Percentiles rank a stretch among this genome's conserved stretches.
Conservation (phyloP, 1,140 invertebrate genomes). For the Vollenhovia emeryi region DNA sequence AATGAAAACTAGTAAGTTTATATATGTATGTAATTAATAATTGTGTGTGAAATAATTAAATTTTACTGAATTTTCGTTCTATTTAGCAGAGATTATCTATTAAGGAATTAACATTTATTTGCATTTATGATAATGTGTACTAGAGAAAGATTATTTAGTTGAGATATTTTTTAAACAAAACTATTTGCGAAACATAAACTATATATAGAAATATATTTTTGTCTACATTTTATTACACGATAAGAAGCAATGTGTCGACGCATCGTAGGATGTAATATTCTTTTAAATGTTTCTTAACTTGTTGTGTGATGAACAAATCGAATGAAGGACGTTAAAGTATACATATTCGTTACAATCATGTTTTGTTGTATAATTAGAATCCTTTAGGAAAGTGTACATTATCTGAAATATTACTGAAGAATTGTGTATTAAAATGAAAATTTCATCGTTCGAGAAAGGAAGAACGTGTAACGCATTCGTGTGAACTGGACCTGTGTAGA, state of each 20-base stretch:
- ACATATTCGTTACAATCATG: neutral
- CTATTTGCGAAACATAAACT: neutral
- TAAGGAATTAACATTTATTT: neutral
- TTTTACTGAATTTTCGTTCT: neutral
- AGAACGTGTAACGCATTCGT: conserved; percentile 44
- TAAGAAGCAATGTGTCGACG: neutral
- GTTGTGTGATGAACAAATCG: conserved; percentile 5
- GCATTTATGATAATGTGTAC: neutral
- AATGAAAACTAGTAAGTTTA: neutral
- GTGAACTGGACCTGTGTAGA: conserved; percentile 68
- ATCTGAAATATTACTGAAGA: neutral
- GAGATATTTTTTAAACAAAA: neutral
- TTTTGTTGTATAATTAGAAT: neutral
- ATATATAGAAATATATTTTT: neutral
- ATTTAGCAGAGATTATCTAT: neutral
- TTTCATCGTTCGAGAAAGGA: neutral
- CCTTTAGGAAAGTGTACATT: neutral
- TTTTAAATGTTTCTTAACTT: neutral
- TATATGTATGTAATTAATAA: no score
- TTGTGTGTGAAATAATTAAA: neutral
- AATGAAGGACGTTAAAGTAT: conserved; percentile 3
- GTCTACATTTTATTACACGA: no score
- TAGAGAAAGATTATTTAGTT: neutral
- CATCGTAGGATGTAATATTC: neutral
- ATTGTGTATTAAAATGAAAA: neutral